Conservation (phyloP, 2,888 invertebrate genomes). For the Neoitamus cyanurus region DNA sequence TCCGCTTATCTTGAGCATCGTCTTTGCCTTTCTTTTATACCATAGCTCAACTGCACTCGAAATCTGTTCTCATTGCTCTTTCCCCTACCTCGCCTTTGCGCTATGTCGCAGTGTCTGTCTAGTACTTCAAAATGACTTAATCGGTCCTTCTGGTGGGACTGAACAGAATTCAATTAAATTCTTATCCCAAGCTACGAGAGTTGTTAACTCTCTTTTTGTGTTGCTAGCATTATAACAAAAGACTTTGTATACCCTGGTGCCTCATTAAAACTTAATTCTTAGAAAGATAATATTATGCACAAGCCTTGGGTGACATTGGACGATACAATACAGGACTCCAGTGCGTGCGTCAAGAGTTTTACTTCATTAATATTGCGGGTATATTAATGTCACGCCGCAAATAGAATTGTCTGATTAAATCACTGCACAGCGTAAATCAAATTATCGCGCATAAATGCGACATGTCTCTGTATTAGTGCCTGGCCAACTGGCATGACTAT, state of each 20-base stretch:
- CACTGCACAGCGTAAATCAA: not conserved
- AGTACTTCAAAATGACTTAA: not conserved
- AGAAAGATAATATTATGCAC: not conserved
- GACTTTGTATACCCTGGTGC: not conserved
- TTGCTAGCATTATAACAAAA: not conserved
- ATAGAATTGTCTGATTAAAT: not conserved
- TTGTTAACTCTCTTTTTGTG: not conserved
- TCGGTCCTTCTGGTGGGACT: not conserved
- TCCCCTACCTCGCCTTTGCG: not conserved
- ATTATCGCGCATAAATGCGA: not conserved
- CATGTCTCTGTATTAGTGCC: not conserved
- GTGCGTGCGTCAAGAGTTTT: too few species aligned
- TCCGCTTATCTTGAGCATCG: not conserved
- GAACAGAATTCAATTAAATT: not conserved
- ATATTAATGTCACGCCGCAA: not conserved
- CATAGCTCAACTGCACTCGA: constrained; percentile 8
- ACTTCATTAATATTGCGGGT: not conserved
- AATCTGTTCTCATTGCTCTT: not conserved
- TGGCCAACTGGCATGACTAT: not conserved
- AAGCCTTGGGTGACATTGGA: not conserved
- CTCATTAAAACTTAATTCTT: not conserved
- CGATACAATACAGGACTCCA: not conserved
- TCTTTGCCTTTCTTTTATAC: constrained; percentile 6
- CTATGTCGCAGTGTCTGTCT: not conserved
- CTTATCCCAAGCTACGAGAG: not conserved